Percentiles rank a stretch among this genome's conserved stretches.
Conservation (phyloP, 2,113 vertebrate genomes). For the Plectropomus leopardus region DNA sequence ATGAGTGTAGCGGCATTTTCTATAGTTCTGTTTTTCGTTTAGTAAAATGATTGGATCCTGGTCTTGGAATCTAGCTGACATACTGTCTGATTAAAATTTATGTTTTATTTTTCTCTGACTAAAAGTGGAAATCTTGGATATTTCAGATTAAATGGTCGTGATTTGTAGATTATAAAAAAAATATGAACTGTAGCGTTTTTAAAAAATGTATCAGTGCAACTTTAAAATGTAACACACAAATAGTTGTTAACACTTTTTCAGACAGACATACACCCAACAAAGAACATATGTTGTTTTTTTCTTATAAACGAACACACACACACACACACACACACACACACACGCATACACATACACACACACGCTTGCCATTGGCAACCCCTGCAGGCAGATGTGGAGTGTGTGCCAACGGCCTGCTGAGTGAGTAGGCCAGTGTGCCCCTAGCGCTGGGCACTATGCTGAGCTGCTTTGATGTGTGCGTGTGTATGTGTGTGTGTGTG, state of each 20-base stretch:
- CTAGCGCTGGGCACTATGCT: constrained; percentile 64
- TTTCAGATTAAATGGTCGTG: constrained; percentile 3
- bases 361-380: constrained; percentile 73
- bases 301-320: constrained; percentile 30
- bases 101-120: background rate
- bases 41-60: background rate
- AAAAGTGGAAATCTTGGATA: background rate
- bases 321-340: constrained; percentile 33
- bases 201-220: background rate
- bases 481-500: constrained; percentile 46
- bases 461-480: constrained; percentile 73
- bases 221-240: constrained; percentile 24
- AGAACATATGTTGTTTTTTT: constrained; percentile 39
- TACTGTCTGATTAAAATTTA: constrained; percentile 1
- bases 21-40: background rate
- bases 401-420: constrained; percentile 73
- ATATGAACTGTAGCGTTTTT: background rate
- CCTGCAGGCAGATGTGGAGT: constrained; percentile 74
- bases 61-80: constrained; percentile 3
- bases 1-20: background rate
- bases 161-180: background rate
- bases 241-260: constrained; percentile 20
- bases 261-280: constrained; percentile 16
- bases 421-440: constrained; percentile 63
- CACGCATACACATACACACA: constrained; percentile 30